Conservation (phyloP, 2,797 vertebrate genomes). For the Coilia nasus region DNA sequence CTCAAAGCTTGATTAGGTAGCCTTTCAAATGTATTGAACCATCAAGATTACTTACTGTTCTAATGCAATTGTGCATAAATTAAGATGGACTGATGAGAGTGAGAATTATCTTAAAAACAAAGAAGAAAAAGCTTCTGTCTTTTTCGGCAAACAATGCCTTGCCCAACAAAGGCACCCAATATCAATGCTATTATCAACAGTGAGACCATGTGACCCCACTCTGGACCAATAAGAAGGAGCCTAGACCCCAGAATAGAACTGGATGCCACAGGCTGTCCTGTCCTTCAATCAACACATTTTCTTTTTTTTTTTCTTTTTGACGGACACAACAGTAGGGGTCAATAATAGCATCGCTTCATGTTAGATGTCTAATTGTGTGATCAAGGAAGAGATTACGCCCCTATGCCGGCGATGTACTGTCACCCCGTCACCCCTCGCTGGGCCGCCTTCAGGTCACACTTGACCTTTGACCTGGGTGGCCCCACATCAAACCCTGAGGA, state of each 20-base stretch:
- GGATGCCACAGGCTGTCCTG: background rate
- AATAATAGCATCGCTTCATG: background rate
- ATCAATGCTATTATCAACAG: background rate
- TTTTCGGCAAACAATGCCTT: background rate
- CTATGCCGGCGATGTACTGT: background rate
- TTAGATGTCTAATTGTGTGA: background rate
- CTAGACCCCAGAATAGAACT: background rate
- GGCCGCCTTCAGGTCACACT: slow-evolving; percentile 25
- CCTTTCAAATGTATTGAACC: background rate
- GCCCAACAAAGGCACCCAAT: background rate
- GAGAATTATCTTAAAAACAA: background rate
- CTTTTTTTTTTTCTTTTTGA: background rate
- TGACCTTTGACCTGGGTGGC: slow-evolving; percentile 27
- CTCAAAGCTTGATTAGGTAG: background rate
- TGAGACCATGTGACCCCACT: background rate
- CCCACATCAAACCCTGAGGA: background rate
- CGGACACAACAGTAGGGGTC: background rate
- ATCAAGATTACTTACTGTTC: background rate
- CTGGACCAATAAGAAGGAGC: background rate
- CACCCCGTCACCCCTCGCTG: background rate
- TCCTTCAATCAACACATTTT: background rate
- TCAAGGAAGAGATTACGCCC: background rate
- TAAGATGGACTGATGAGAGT: background rate
- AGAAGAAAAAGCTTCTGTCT: background rate
- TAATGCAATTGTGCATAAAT: no score